Percentiles rank a stretch among this genome's conserved stretches.
phyloP scores from a whole-genome alignment of 2,113 vertebrate genomes.

The Euleptes europaea region DNA sequence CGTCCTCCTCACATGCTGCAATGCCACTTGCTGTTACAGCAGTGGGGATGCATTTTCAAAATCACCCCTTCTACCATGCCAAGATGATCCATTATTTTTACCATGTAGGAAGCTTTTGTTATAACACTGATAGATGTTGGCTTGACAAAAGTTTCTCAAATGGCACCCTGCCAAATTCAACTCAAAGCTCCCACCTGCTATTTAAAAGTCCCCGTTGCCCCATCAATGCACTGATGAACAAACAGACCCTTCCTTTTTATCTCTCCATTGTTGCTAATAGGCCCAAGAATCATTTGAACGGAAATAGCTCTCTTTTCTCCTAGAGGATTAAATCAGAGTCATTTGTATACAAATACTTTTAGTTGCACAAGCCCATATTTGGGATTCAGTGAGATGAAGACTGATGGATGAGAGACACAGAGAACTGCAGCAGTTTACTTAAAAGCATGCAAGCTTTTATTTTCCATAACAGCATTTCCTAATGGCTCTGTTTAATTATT shows the following conservation, averaged over 20 bases:
- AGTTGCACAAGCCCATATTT: background rate
- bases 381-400: background rate
- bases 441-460: background rate
- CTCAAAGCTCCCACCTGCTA: background rate
- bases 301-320: background rate
- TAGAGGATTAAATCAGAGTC: background rate
- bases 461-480: background rate
- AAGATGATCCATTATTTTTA: background rate
- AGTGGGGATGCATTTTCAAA: background rate
- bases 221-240: background rate
- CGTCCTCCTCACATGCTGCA: too few relatives aligned
- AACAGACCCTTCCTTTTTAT: background rate
- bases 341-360: constrained; percentile 30
- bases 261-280: constrained; percentile 12
- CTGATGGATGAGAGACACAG: background rate
- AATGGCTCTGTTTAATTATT: background rate
- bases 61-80: background rate
- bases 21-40: too few relatives aligned
- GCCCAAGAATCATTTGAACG: background rate
- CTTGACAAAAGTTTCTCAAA: constrained; percentile 9
- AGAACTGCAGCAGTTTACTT: background rate
- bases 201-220: background rate
- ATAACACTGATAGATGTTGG: background rate
- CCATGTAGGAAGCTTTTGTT: rapidly evolving
- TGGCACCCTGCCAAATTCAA: background rate